These are phyloP conservation scores for Anorthoa munda DNA, from an alignment of 2,888 invertebrate genomes.

Conservation along the genomic window DNA sequence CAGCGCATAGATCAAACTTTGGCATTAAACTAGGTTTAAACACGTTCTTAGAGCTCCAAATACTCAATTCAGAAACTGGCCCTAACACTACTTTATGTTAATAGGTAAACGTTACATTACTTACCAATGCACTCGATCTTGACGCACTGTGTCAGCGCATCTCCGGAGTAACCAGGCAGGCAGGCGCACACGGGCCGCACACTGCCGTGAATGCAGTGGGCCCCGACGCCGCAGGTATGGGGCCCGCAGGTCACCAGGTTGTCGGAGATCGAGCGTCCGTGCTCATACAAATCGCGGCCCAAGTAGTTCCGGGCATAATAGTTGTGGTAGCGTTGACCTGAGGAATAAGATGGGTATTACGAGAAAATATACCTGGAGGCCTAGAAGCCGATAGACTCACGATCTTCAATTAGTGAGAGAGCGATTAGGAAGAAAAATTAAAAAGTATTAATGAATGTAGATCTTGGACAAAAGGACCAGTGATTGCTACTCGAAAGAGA, in stretches of 20 bases:
- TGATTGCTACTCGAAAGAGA: background rate
- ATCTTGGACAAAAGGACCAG: background rate
- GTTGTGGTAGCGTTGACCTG: slow-evolving; percentile 85
- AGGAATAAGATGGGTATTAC: background rate
- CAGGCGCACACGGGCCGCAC: slow-evolving; percentile 96
- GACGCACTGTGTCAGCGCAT: slow-evolving; percentile 94
- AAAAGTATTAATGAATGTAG: no score
- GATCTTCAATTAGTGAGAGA: no score
- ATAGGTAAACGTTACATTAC: slow-evolving; percentile 61
- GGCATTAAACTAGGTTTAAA: no score
- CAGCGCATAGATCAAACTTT: no score
- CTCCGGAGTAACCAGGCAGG: slow-evolving; percentile 94
- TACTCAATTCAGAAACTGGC: no score
- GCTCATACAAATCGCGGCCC: slow-evolving; percentile 84
- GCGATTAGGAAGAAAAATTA: no score
- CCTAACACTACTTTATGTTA: no score
- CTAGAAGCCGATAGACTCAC: no score
- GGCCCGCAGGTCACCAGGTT: slow-evolving; percentile 89
- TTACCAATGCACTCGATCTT: slow-evolving; percentile 94
- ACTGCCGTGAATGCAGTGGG: slow-evolving; percentile 92
- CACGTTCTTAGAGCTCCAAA: no score
- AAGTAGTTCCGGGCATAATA: slow-evolving; percentile 78
- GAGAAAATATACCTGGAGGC: no score
- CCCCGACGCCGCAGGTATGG: slow-evolving; percentile 93
- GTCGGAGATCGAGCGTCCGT: slow-evolving; percentile 87